Conservation (phyloP, 2,888 invertebrate genomes). For the Brachyptera putata region DNA sequence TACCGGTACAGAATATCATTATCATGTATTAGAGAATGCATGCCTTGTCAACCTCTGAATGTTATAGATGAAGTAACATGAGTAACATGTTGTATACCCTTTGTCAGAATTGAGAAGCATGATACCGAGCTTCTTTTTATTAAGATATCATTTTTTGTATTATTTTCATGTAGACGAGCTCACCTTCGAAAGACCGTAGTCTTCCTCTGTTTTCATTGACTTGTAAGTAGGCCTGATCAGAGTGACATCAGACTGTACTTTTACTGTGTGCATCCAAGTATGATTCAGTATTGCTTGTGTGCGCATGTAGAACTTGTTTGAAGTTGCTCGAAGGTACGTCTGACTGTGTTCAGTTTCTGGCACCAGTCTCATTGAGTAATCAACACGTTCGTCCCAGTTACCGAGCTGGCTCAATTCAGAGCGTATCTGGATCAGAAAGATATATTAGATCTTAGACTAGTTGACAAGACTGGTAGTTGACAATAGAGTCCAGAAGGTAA, state of each 20-base stretch:
- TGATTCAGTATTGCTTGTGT: constrained; percentile 52
- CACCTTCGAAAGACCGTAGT: constrained; percentile 56
- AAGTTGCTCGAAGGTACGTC: constrained; percentile 45
- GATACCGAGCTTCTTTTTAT: too few species aligned
- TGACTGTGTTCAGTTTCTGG: constrained; percentile 40
- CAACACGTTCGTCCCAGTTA: constrained; percentile 55
- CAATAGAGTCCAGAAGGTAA: background rate
- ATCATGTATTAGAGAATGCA: too few species aligned
- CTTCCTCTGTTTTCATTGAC: constrained; percentile 54
- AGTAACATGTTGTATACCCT: too few species aligned
- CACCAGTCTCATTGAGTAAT: constrained; percentile 45
- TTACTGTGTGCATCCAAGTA: constrained; percentile 43
- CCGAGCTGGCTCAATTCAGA: constrained; percentile 50
- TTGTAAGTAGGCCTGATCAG: constrained; percentile 58
- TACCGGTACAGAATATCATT: too few species aligned
- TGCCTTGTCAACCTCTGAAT: too few species aligned
- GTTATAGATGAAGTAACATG: too few species aligned
- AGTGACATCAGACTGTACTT: constrained; percentile 53
- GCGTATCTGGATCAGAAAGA: too few species aligned
- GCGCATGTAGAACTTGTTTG: constrained; percentile 50
- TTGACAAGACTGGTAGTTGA: background rate
- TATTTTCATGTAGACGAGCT: too few species aligned
- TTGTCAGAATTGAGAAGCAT: too few species aligned
- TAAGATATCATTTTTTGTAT: too few species aligned
- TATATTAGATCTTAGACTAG: too few species aligned